phyloP scores from a whole-genome alignment of 2,888 invertebrate species.

The Pyrrhosoma nymphula region DNA sequence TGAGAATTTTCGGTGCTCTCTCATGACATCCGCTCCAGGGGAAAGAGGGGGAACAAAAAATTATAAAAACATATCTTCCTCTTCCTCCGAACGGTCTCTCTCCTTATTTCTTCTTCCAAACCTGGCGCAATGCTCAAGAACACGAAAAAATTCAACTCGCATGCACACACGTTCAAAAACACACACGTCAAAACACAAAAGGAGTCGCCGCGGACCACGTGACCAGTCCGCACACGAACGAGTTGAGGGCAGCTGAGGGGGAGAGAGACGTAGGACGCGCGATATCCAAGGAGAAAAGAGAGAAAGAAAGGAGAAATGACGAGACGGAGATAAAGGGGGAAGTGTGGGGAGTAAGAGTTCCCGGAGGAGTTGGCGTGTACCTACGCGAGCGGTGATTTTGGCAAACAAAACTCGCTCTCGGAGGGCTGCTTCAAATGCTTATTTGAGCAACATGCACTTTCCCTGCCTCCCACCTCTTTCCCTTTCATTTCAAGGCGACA shows the following conservation, averaged over 20 bases:
- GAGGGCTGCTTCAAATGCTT: neutral
- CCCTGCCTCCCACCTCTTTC: neutral
- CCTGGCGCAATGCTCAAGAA: neutral
- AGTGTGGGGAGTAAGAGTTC: neutral
- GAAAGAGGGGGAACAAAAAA: neutral
- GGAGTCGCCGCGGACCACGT: constrained; percentile 55
- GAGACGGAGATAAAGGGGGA: neutral
- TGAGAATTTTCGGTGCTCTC: constrained; percentile 53
- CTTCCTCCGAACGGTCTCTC: neutral
- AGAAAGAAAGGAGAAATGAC: neutral
- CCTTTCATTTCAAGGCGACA: neutral
- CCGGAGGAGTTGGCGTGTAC: neutral
- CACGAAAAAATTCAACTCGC: neutral
- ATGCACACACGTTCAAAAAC: neutral
- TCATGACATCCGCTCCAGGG: constrained; percentile 45
- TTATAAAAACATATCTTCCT: constrained; percentile 3
- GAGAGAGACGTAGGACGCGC: neutral
- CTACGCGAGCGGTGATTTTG: neutral
- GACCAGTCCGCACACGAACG: constrained; percentile 40
- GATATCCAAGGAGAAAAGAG: neutral
- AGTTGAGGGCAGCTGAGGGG: constrained; percentile 1
- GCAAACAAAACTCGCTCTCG: neutral
- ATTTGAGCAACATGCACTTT: neutral
- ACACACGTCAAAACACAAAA: constrained; percentile 23
- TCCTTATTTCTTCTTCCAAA: neutral